phyloP scores from a whole-genome alignment of 2,113 vertebrate species.

The Seriola aureovittata region DNA sequence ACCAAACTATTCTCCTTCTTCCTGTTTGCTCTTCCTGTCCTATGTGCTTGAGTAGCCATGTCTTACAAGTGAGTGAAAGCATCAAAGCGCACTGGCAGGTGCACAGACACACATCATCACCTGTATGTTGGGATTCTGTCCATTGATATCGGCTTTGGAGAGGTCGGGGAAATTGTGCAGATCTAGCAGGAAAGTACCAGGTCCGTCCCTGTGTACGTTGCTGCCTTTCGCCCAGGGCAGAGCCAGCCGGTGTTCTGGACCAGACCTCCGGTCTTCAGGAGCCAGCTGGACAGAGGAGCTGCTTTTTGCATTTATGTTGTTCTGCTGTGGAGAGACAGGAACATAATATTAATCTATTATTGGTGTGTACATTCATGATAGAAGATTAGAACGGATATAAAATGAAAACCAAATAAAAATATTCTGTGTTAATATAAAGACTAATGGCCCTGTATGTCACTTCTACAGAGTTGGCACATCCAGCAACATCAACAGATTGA shows the following conservation, averaged over 20 bases:
- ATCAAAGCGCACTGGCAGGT: conserved; percentile 56
- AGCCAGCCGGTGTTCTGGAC: conserved; percentile 83
- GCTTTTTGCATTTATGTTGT: conserved; percentile 84
- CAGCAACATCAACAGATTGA: conserved; percentile 41
- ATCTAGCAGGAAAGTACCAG: conserved; percentile 93
- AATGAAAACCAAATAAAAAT: not conserved
- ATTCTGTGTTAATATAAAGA: not conserved
- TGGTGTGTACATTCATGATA: not conserved
- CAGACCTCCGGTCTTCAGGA: conserved; percentile 79
- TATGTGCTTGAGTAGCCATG: conserved; percentile 71
- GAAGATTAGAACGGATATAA: not conserved
- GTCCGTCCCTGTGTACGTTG: conserved; percentile 90
- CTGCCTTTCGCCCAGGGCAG: conserved; percentile 87
- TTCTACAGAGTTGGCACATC: conserved; percentile 23
- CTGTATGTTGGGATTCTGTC: conserved; percentile 99
- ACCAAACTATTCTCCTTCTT: conserved; percentile 77
- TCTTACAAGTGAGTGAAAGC: conserved; percentile 60
- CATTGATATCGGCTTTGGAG: conserved; percentile 96
- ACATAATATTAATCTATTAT: not conserved
- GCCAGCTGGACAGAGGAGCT: conserved; percentile 82
- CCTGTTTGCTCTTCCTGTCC: conserved; percentile 74
- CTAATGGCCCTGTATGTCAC: not conserved
- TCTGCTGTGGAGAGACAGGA: conserved; percentile 78
- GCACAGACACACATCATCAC: conserved; percentile 80
- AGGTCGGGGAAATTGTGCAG: conserved; percentile 97